phyloP scores from a whole-genome alignment of 30 jellyfish, hydroid and myxozoan genomes.

The Hydractinia echinata region DNA sequence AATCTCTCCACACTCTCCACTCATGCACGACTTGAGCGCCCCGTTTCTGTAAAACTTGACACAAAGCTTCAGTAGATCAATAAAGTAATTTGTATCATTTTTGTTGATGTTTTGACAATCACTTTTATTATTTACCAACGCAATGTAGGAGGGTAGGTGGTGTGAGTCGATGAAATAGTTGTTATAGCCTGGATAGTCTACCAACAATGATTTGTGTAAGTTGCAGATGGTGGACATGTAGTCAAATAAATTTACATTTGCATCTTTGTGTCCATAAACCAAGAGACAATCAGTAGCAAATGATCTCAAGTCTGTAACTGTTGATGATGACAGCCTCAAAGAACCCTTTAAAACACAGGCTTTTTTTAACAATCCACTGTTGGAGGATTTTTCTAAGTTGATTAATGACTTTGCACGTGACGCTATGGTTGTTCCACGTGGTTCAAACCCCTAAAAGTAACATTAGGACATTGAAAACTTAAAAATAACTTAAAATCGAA shows the following conservation, averaged over 20 bases:
- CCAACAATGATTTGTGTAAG: constrained; percentile 41
- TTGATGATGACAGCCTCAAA: not conserved
- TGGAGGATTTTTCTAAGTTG: not conserved
- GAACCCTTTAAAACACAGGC: not conserved
- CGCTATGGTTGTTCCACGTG: constrained; percentile 79
- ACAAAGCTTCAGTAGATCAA: constrained; percentile 36
- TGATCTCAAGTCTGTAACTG: not conserved
- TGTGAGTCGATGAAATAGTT: constrained; percentile 18
- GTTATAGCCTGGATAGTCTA: constrained; percentile 17
- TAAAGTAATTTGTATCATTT: constrained; percentile 38
- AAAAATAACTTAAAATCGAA: too few species aligned
- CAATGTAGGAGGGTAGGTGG: constrained; percentile 61
- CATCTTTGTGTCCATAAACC: constrained; percentile 48
- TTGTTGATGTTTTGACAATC: constrained; percentile 45
- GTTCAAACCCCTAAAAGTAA: constrained; percentile 77
- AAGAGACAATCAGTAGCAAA: constrained; percentile 36
- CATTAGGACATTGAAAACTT: too few species aligned
- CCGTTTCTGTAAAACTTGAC: constrained; percentile 44
- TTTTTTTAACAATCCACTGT: constrained; percentile 1
- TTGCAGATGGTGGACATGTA: constrained; percentile 49
- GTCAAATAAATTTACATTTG: constrained; percentile 35
- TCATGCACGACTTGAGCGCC: constrained; percentile 29
- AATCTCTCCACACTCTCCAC: not conserved
- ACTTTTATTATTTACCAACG: constrained; percentile 18
- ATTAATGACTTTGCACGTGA: constrained; percentile 39